Percentiles rank a stretch among this genome's conserved stretches.
Conservation (phyloP, 2,797 vertebrate species). For the Lagocephalus sceleratus region DNA sequence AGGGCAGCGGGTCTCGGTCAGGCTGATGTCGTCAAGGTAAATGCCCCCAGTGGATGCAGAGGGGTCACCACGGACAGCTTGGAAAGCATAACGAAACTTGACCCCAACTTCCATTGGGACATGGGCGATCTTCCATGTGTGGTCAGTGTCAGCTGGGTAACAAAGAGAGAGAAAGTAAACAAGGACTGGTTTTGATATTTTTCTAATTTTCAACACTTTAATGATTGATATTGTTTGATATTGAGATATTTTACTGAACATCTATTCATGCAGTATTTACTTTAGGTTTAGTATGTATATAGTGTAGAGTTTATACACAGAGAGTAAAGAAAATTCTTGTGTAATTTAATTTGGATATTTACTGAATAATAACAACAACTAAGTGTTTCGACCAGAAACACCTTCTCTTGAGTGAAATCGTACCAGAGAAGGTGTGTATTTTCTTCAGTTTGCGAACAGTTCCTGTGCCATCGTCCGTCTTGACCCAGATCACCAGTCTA, state of each 20-base stretch:
- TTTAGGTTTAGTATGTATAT: too few relatives aligned
- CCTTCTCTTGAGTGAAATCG: neutral
- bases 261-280: too few relatives aligned
- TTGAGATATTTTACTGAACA: too few relatives aligned
- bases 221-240: too few relatives aligned
- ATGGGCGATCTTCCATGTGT: constrained; percentile 86
- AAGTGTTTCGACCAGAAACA: neutral
- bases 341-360: too few relatives aligned
- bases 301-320: too few relatives aligned
- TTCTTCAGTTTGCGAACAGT: constrained; percentile 79
- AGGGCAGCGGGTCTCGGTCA: constrained; percentile 85
- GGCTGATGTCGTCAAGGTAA: constrained; percentile 83
- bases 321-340: too few relatives aligned
- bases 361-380: too few relatives aligned
- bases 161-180: neutral
- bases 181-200: neutral
- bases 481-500: constrained; percentile 83
- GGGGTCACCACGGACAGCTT: constrained; percentile 76
- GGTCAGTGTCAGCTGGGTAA: constrained; percentile 54
- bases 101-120: constrained; percentile 76
- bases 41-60: constrained; percentile 75
- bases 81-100: constrained; percentile 90
- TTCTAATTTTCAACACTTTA: too few relatives aligned
- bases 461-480: constrained; percentile 82
- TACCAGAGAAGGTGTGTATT: constrained; percentile 83